These are phyloP conservation scores for Boloria selene DNA, from an alignment of 2,888 invertebrate species.

Conservation along the genomic window DNA sequence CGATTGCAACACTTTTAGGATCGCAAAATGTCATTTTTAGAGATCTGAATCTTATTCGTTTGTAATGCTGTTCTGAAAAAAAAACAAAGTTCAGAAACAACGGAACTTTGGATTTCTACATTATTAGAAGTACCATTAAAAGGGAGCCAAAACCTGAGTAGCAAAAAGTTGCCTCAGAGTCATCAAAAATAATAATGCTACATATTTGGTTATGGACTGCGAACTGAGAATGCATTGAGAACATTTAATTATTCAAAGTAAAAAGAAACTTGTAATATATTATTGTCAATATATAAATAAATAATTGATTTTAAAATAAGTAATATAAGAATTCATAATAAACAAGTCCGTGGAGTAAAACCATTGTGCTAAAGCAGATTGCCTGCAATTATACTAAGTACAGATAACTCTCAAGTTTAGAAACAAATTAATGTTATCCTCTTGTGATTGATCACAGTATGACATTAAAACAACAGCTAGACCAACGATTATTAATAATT, in stretches of 20 bases:
- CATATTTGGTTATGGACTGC: constrained; percentile 60
- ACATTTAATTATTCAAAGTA: constrained; percentile 1
- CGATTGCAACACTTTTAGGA: constrained; percentile 75
- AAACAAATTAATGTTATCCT: constrained; percentile 51
- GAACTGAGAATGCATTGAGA: constrained; percentile 36
- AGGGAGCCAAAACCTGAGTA: constrained; percentile 55
- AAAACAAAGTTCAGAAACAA: constrained; percentile 1
- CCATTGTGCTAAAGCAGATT: constrained; percentile 63
- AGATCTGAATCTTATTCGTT: constrained; percentile 62
- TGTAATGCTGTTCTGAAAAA: constrained; percentile 60
- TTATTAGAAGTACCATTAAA: constrained; percentile 7
- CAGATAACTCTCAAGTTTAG: constrained; percentile 58
- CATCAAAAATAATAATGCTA: constrained; percentile 50
- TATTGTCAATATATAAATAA: constrained; percentile 8
- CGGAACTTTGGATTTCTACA: background rate
- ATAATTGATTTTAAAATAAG: background rate
- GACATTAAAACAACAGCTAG: constrained; percentile 18
- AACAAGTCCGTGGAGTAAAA: constrained; percentile 44
- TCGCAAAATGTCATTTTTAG: constrained; percentile 73
- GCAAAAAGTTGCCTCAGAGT: constrained; percentile 42
- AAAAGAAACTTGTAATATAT: background rate
- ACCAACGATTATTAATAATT: background rate
- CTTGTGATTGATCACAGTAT: constrained; percentile 43
- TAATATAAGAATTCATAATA: constrained; percentile 23
- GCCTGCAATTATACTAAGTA: constrained; percentile 67